Evolutionary conservation across 2,797 vertebrate species (phyloP).

Genomic region (Xiphorhynchus erythropygius): DNA sequence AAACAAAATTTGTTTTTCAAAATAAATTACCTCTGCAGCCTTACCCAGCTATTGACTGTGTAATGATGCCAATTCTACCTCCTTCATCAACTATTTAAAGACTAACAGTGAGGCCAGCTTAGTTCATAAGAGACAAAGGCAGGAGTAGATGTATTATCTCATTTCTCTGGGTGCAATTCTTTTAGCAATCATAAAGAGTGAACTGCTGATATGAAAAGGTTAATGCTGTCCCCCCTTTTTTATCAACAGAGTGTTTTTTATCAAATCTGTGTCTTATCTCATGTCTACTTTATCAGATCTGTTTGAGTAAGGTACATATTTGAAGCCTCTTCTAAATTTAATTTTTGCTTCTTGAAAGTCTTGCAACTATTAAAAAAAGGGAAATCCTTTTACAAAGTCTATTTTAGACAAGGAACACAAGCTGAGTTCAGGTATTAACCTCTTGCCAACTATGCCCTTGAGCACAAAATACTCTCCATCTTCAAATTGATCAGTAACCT

Average conservation of each 20-base stretch:
- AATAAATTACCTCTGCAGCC: not conserved
- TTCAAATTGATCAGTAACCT: constrained; percentile 5
- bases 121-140: not conserved
- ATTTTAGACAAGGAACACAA: not conserved
- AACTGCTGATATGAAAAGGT: not conserved
- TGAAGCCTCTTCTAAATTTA: constrained; percentile 1
- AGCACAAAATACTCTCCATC: not conserved
- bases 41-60: not conserved
- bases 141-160: not conserved
- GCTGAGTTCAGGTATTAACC: not conserved
- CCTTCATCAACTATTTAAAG: not conserved
- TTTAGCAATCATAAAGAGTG: not conserved
- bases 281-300: not conserved
- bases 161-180: not conserved
- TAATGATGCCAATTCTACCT: not conserved
- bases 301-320: not conserved
- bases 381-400: not conserved
- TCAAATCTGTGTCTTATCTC: constrained; percentile 19
- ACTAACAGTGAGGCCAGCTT: not conserved
- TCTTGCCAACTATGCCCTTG: not conserved
- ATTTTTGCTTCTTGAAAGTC: not conserved
- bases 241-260: not conserved
- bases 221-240: not conserved
- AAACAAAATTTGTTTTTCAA: not conserved
- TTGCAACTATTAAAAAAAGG: not conserved